Conservation (phyloP, 2,888 invertebrate genomes). For the Ophioninae sp. region DNA sequence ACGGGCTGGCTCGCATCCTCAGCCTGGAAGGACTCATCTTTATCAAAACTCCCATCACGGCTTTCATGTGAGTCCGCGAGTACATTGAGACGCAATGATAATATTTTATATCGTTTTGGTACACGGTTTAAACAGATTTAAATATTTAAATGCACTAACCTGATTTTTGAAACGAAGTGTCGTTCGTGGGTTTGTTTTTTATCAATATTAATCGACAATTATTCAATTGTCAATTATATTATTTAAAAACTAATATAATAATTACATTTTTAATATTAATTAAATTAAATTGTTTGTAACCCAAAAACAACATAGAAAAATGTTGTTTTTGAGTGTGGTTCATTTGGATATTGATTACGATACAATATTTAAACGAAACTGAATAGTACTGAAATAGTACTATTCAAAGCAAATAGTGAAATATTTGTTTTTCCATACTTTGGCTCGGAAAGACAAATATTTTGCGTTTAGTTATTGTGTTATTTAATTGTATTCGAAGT, state of each 20-base stretch:
- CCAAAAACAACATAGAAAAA: background rate
- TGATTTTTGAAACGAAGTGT: background rate
- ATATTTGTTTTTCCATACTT: background rate
- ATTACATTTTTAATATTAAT: no score
- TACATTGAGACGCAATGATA: conserved; percentile 54
- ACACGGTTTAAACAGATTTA: background rate
- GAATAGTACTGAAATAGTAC: no score
- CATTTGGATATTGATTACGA: background rate
- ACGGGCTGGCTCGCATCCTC: conserved; percentile 45
- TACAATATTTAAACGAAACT: background rate
- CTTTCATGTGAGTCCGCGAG: conserved; percentile 64
- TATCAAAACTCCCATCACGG: conserved; percentile 68
- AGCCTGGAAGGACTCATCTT: conserved; percentile 58
- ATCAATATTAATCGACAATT: no score
- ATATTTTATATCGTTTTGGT: background rate
- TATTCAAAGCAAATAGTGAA: background rate
- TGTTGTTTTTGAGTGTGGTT: background rate
- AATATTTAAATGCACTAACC: background rate
- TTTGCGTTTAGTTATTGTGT: background rate
- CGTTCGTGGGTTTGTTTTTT: no score
- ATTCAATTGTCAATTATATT: no score
- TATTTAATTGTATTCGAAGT: background rate
- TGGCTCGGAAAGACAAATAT: background rate
- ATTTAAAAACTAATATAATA: no score
- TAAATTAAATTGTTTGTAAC: no score